Evolutionary conservation across 1,140 invertebrate species (phyloP), one percentile per base, ranked within the genome.

Genomic region (Halyomorpha halys): DNA sequence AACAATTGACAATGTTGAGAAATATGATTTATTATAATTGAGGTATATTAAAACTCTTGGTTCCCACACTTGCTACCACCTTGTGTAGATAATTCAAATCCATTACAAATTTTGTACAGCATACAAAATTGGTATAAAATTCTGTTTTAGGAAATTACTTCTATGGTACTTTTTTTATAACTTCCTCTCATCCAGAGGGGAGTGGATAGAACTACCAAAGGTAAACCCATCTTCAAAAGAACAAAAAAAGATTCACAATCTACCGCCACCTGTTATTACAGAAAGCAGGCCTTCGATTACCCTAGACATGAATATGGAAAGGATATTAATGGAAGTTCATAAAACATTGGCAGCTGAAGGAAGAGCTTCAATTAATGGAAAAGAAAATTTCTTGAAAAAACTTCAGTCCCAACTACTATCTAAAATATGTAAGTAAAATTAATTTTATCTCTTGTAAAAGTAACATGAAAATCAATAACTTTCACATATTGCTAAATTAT

Each of bases 171-270:
- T 56, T 56, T 23, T 56, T 23, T 23, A 23, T 8, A 23, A 56
- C 15, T 16, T 56, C 15, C 3, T 21, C 15, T 16, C 19, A 14
- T 56, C 53, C 15, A 15, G 23, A 23, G 63, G 63, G 23, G 63
- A 65, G 34, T 65, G 63, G 63, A 45, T 65, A 11, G 63, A 65
- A 19, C 56, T 65, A 4, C 63, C 63, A 8, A 65, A 65, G 44
- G 19, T 65, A 44, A 60, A 59, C 11, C 63, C 54, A 49, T 60
- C 23, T 14, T n/a, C 45, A 25, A 56, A 25, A n/a, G 34, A 60
- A 47, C 49, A 34, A 25, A 61, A 61, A 45, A 30, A 44, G 39
- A 39, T 11, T 21, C 14, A 39, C 30, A 30, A 30, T 13, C 13
- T 18, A 13, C 16, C 19, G 14, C 16, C 61, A 47, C 2, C 0